These are phyloP conservation scores for Ceratoteleas bidentatus DNA, from an alignment of 1,140 invertebrate genomes.

Conservation along the genomic window DNA sequence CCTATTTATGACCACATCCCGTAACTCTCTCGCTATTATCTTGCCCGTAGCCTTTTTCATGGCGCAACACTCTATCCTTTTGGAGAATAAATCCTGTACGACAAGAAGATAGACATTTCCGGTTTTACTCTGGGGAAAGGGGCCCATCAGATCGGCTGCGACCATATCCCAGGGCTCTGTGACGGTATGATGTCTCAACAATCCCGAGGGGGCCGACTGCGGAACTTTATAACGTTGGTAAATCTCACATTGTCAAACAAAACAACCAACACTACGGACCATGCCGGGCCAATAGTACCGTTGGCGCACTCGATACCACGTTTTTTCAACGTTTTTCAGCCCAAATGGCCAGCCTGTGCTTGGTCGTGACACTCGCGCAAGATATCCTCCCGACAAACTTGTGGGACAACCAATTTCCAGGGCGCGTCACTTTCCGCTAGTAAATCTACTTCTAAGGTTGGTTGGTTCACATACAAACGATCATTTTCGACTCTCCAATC, in stretches of 20 bases:
- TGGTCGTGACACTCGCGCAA: constrained; percentile 1
- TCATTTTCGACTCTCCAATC: constrained; percentile 16
- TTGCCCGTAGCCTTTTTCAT: constrained; percentile 4
- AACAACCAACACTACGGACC: not conserved
- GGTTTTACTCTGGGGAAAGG: not conserved
- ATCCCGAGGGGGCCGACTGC: not conserved
- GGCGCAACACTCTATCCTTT: constrained; percentile 1
- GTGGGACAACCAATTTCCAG: constrained; percentile 8
- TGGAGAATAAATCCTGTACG: not conserved
- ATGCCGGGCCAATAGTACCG: not conserved
- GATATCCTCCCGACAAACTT: not conserved
- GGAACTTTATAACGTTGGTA: not conserved
- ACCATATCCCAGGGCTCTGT: not conserved
- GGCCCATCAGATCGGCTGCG: constrained; percentile 9
- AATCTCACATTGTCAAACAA: not conserved
- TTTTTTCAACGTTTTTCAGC: not conserved
- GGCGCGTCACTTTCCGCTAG: constrained; percentile 4
- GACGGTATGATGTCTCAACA: not conserved
- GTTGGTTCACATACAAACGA: constrained; percentile 11
- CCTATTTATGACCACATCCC: too few species aligned
- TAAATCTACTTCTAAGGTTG: not conserved
- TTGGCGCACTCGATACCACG: not conserved
- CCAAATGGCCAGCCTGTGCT: constrained; percentile 5
- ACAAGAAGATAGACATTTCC: not conserved
- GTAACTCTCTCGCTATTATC: constrained; percentile 5